Conservation (phyloP, 2,797 vertebrate species). For the Pantherophis vulpinus region DNA sequence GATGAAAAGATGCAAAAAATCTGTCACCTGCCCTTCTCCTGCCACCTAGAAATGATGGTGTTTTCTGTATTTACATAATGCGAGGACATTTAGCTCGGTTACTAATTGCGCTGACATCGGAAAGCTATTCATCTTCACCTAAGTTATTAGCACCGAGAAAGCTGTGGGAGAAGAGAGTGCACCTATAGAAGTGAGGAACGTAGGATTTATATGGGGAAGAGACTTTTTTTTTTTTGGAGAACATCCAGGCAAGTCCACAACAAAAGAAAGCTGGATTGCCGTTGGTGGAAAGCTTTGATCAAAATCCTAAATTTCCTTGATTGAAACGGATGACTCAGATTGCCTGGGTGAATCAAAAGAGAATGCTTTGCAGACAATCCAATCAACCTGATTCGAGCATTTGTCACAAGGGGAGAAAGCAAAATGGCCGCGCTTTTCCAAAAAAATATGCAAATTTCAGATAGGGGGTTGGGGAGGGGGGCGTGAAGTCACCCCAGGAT, state of each 20-base stretch:
- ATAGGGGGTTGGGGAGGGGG: not conserved
- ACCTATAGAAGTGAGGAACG: not conserved
- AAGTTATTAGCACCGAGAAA: constrained; percentile 32
- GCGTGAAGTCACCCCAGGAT: not conserved
- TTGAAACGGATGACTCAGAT: not conserved
- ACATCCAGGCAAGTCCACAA: not conserved
- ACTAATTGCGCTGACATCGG: constrained; percentile 45
- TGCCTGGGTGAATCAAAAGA: not conserved
- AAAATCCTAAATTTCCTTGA: not conserved
- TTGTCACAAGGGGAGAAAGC: not conserved
- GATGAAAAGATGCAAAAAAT: constrained; percentile 47
- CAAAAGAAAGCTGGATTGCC: not conserved
- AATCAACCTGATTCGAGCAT: not conserved
- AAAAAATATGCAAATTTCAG: not conserved
- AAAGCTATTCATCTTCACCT: constrained; percentile 44
- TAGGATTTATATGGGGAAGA: not conserved
- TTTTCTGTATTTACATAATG: constrained; percentile 56
- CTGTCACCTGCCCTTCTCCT: constrained; percentile 40
- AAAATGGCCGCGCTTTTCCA: not conserved
- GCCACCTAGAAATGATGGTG: constrained; percentile 50
- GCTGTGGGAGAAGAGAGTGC: not conserved
- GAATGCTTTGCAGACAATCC: not conserved
- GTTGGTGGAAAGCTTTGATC: not conserved
- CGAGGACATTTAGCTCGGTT: constrained; percentile 38
- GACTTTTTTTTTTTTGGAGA: not conserved